A percentile compares a stretch with the other conserved stretches of the same genome.
These are phyloP conservation scores for Rhogogaster chlorosoma DNA, from an alignment of 2,888 invertebrate species.

Conservation along the genomic window DNA sequence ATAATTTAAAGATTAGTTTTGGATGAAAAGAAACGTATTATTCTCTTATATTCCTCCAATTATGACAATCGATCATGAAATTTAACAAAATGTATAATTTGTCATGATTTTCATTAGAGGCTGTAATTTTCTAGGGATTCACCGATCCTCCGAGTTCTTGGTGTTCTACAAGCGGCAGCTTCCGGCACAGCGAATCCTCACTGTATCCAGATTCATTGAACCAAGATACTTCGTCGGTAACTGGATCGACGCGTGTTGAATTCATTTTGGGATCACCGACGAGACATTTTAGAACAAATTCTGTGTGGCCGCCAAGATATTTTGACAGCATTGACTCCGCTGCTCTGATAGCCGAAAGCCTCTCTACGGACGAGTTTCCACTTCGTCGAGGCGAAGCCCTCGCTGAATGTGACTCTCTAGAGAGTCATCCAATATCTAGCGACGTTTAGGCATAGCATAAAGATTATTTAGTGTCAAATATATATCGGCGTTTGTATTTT, in stretches of 20 bases:
- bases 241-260: constrained; percentile 80
- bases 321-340: constrained; percentile 85
- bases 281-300: constrained; percentile 76
- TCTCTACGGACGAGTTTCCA: constrained; percentile 77
- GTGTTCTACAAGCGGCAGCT: constrained; percentile 71
- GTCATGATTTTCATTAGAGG: not conserved
- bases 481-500: not conserved
- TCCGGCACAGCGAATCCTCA: constrained; percentile 72
- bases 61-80: not conserved
- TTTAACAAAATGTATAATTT: not conserved
- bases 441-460: constrained; percentile 57
- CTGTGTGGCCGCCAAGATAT: constrained; percentile 78
- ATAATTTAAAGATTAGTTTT: not conserved
- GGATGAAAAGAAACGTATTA: not conserved
- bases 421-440: constrained; percentile 75
- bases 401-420: constrained; percentile 82
- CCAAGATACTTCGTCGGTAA: constrained; percentile 77
- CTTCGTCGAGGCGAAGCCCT: constrained; percentile 79
- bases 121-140: constrained; percentile 65
- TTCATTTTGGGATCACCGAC: constrained; percentile 75
- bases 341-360: constrained; percentile 71
- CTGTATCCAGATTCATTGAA: constrained; percentile 80
- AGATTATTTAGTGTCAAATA: constrained; percentile 36
- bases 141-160: constrained; percentile 73
- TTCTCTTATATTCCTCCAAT: not conserved